Evolutionary conservation across 2,797 vertebrate species (phyloP), one percentile per base, ranked within the genome.

Genomic region (Darevskia nairensis): DNA sequence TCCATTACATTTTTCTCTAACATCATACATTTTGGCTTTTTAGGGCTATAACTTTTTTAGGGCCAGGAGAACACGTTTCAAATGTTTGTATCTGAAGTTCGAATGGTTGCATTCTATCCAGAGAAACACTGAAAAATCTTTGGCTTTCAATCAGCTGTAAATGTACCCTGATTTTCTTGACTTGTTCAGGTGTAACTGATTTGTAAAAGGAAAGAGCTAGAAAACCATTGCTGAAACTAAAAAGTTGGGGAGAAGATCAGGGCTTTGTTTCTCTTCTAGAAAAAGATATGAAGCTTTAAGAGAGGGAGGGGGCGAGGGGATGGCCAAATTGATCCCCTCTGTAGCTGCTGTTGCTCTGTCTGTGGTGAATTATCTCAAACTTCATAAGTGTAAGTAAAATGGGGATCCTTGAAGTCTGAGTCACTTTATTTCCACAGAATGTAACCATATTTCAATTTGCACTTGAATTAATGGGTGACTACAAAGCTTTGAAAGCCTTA

Each of bases 321-420:
- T 75, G 1, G 81, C 23, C 78, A 93, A 89, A 90, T 19, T 76
- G 80, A 83, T 86, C 88, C 35, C 86, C 71, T 93, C 91, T 95
- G 89, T 90, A 94, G 91, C 93, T 87, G 85, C 90, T 90, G 25
- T 61, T 89, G 90, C 93, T 90, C 90, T 84, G 90, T 91, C 92
- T 93, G 88, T 78, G 25, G 79, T 90, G 85, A 94, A 92, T 94
- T 91, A 91, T 93, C 89, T 55, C 90, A 91, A 87, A 92, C 88
- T 89, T 93, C 91, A 59, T 85, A 90, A 85, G 87, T 90, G 75
- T 87, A 90, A 92, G 89, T 89, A 79, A 92, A 91, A 88, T 46
- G 86, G 91, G 71, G 87, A 89, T 86, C 89, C 89, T 94, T 95
- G 93, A 95, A 95, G 93, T 94, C 94, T 92, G 84, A 83, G 81